These are phyloP conservation scores for Trichosurus vulpecula DNA, from an alignment of 2,797 vertebrate genomes.

Conservation along the genomic window DNA sequence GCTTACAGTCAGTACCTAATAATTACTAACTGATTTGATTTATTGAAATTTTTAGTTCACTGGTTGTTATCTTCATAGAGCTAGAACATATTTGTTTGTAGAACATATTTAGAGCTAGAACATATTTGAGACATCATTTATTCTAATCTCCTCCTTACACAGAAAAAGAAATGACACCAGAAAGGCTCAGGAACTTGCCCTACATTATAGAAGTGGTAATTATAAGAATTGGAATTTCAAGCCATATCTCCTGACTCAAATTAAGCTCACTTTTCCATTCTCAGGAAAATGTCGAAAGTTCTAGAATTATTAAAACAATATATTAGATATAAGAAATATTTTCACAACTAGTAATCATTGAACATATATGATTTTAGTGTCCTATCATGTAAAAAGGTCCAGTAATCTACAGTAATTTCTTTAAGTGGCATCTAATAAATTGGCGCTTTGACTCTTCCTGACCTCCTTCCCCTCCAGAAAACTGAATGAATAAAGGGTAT, in stretches of 20 bases:
- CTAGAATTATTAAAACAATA: background rate
- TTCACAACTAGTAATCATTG: background rate
- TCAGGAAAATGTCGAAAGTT: background rate
- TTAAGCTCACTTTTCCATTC: background rate
- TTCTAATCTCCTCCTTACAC: background rate
- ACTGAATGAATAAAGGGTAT: background rate
- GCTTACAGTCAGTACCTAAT: background rate
- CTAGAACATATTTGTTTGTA: background rate
- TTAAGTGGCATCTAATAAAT: background rate
- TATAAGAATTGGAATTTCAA: background rate
- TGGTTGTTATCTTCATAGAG: background rate
- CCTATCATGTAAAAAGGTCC: background rate
- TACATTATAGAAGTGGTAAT: background rate
- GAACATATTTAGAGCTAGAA: background rate
- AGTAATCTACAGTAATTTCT: background rate
- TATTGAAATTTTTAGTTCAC: background rate
- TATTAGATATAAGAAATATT: background rate
- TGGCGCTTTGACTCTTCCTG: background rate
- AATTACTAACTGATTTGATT: background rate
- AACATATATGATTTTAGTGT: background rate
- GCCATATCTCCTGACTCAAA: background rate
- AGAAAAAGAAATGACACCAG: background rate
- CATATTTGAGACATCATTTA: background rate
- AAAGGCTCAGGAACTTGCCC: background rate
- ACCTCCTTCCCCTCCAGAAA: background rate